Conservation (phyloP, 35 echinoderm and acorn worm genomes). For the Strongylocentrotus purpuratus region DNA sequence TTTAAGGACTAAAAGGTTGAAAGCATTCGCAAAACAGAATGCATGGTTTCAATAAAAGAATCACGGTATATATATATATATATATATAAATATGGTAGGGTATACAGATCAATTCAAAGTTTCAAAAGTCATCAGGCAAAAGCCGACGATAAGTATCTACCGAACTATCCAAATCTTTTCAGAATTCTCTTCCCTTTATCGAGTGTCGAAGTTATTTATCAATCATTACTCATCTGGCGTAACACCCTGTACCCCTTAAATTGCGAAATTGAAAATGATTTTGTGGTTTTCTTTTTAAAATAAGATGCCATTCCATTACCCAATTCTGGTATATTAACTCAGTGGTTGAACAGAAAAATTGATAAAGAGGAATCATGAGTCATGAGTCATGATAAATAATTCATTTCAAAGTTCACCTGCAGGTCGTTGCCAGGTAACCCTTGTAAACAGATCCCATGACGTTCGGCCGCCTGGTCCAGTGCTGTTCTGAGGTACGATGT, state of each 20-base stretch:
- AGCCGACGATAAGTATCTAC: too few species aligned
- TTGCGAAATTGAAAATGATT: not conserved
- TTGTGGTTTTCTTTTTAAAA: not conserved
- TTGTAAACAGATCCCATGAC: not conserved
- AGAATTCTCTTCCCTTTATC: not conserved
- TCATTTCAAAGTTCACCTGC: not conserved
- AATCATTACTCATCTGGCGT: not conserved
- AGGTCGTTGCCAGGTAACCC: slow-evolving; percentile 14
- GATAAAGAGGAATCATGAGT: not conserved
- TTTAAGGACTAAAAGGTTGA: too few species aligned
- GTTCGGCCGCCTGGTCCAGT: not conserved
- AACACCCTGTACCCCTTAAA: not conserved
- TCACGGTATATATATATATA: too few species aligned
- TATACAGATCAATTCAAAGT: too few species aligned
- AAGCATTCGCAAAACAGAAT: too few species aligned
- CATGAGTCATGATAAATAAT: not conserved
- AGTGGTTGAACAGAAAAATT: not conserved
- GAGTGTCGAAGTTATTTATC: not conserved
- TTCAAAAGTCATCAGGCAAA: too few species aligned
- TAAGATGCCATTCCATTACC: not conserved
- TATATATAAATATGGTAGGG: too few species aligned
- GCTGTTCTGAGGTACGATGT: not conserved
- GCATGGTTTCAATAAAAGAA: too few species aligned
- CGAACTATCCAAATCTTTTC: not conserved
- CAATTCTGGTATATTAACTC: not conserved